Percentiles rank a stretch among this genome's conserved stretches.
phyloP scores from a whole-genome alignment of 1,140 invertebrate genomes.

The Brachionus asplanchnoidis region DNA sequence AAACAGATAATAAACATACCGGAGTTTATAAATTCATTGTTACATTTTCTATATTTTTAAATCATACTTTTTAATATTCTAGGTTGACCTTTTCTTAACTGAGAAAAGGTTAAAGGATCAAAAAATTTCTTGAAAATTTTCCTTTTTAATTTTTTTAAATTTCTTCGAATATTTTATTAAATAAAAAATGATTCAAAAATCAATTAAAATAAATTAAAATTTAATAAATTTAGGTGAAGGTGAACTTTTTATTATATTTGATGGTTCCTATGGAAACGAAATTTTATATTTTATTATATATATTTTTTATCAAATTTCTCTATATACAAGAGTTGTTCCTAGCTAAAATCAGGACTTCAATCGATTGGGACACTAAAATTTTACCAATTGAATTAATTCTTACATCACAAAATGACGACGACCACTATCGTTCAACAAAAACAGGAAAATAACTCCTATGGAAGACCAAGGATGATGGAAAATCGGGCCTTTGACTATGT shows the following conservation, averaged over 20 bases:
- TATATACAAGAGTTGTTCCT: background rate
- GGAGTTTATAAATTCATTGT: too few relatives aligned
- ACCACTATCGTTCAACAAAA: slow-evolving; percentile 2
- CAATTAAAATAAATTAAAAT: background rate
- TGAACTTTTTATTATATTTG: background rate
- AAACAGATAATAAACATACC: too few relatives aligned
- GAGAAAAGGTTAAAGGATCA: too few relatives aligned
- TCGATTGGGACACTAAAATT: background rate
- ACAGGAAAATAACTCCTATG: background rate
- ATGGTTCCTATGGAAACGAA: background rate
- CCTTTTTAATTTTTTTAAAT: too few relatives aligned
- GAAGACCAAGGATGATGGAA: slow-evolving; percentile 8
- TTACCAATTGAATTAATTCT: background rate
- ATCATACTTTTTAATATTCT: too few relatives aligned
- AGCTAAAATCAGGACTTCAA: background rate
- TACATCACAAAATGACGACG: background rate
- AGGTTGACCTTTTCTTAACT: too few relatives aligned
- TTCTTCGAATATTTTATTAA: too few relatives aligned
- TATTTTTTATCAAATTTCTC: background rate
- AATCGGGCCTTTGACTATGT: slow-evolving; percentile 29
- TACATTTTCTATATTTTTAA: too few relatives aligned
- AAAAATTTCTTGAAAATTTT: too few relatives aligned
- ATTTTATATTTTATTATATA: slow-evolving; percentile 3
- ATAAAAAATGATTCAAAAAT: background rate
- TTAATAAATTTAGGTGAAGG: background rate